Evolutionary conservation across 1,140 invertebrate species (phyloP).

Genomic region (Protaetia brevitarsis): DNA sequence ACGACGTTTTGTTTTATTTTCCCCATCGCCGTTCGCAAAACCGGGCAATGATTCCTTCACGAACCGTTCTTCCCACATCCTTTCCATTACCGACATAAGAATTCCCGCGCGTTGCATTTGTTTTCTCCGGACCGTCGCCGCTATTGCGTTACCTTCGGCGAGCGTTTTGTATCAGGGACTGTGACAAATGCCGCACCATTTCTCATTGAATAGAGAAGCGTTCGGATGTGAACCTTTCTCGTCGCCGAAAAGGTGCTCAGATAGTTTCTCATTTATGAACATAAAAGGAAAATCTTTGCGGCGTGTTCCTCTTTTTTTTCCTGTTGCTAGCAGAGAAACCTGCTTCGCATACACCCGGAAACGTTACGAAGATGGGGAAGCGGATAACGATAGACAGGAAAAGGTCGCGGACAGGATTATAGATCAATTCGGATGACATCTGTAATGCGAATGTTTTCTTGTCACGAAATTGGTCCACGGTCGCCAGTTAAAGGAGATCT

Average conservation of each 20-base stretch:
- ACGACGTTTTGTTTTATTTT: background rate
- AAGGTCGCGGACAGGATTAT: background rate
- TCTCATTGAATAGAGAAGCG: constrained; percentile 13
- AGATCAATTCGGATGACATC: background rate
- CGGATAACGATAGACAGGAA: background rate
- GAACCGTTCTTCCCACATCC: background rate
- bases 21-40: background rate
- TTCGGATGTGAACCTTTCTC: constrained; percentile 17
- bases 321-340: background rate
- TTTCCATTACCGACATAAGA: background rate
- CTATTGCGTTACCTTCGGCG: constrained; percentile 2
- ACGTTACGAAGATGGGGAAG: background rate
- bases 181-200: constrained; percentile 7
- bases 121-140: background rate
- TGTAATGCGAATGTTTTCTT: background rate
- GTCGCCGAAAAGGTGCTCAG: constrained; percentile 3
- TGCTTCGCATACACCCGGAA: background rate
- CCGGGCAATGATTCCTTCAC: background rate
- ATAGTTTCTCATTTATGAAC: constrained; percentile 15
- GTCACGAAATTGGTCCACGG: background rate
- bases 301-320: background rate
- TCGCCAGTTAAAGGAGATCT: too few relatives aligned
- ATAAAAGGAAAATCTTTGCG: constrained; percentile 13
- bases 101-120: constrained; percentile 1
- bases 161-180: constrained; percentile 12